These are phyloP conservation scores for Brachycybe producta DNA, from an alignment of 2,888 invertebrate species.

Conservation along the genomic window DNA sequence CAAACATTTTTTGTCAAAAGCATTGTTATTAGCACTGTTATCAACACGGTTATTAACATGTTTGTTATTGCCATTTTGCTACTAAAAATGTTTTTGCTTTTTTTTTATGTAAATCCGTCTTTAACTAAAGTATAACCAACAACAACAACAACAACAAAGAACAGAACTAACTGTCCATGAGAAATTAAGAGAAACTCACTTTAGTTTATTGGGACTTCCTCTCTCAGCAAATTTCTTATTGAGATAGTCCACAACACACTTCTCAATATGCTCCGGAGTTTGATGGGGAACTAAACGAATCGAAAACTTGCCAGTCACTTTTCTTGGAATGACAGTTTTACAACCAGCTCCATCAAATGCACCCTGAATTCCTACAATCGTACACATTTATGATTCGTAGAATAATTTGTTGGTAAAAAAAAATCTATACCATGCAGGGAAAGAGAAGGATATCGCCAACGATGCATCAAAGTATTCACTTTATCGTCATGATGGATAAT, in stretches of 20 bases:
- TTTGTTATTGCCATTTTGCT: too few species aligned
- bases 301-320: conserved; percentile 93
- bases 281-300: conserved; percentile 93
- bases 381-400: too few species aligned
- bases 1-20: too few species aligned
- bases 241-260: conserved; percentile 62
- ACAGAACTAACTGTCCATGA: too few species aligned
- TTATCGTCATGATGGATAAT: conserved; percentile 67
- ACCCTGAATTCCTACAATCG: conserved; percentile 66
- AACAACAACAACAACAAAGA: too few species aligned
- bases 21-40: too few species aligned
- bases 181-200: conserved; percentile 35
- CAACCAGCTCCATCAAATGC: conserved; percentile 86
- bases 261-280: conserved; percentile 65
- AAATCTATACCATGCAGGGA: conserved; percentile 60
- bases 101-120: too few species aligned
- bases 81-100: too few species aligned
- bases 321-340: conserved; percentile 88
- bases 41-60: too few species aligned
- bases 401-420: too few species aligned
- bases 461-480: conserved; percentile 72
- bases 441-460: conserved; percentile 88
- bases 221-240: conserved; percentile 62
- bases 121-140: too few species aligned
- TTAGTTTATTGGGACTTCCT: conserved; percentile 74